Conservation (phyloP, 2,888 invertebrate genomes). For the Apamea sordens region DNA sequence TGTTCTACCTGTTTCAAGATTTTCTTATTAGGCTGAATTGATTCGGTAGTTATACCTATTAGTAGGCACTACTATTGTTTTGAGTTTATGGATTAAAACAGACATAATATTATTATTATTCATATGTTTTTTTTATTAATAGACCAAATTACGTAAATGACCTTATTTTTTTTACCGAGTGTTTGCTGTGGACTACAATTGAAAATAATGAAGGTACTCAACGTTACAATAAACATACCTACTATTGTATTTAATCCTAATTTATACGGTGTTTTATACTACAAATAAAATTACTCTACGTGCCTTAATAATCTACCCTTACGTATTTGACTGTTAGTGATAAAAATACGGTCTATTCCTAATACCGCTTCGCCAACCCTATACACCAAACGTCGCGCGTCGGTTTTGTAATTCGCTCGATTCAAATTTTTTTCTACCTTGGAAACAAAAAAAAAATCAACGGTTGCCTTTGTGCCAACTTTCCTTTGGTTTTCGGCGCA, state of each 20-base stretch:
- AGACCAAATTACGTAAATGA: background rate
- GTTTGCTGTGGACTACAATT: background rate
- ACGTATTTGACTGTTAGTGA: background rate
- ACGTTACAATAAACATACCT: background rate
- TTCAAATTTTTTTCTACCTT: constrained; percentile 84
- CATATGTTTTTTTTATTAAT: background rate
- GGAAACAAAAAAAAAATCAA: constrained; percentile 82
- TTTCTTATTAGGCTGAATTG: background rate
- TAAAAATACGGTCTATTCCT: background rate
- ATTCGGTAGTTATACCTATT: background rate
- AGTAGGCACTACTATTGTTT: background rate
- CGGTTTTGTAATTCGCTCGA: constrained; percentile 85
- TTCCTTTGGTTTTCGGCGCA: constrained; percentile 86
- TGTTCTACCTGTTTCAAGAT: constrained; percentile 11
- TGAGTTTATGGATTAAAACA: background rate
- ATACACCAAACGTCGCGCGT: constrained; percentile 73
- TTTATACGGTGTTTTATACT: background rate
- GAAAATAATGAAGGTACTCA: background rate
- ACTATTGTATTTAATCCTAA: background rate
- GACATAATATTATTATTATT: background rate
- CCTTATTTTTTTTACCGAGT: background rate
- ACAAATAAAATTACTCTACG: background rate
- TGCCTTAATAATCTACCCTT: background rate
- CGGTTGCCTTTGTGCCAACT: constrained; percentile 84
- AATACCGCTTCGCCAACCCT: constrained; percentile 74